Percentiles rank a stretch among this genome's conserved stretches.
Evolutionary conservation across 1,140 invertebrate genomes (phyloP).

Genomic region (Penaeus indicus): DNA sequence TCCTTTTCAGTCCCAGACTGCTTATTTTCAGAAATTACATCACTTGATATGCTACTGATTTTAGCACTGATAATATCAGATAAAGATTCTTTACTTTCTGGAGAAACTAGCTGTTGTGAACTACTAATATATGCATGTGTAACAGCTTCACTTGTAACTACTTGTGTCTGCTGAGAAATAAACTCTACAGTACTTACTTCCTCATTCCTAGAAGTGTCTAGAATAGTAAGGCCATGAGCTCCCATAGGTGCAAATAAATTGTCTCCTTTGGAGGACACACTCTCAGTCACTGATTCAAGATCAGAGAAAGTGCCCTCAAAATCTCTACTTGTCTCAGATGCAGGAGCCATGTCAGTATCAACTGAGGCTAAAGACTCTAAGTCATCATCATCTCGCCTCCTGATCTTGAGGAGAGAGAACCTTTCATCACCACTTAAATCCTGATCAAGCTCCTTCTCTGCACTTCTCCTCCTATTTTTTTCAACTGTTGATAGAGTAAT

Average conservation of each 20-base stretch:
- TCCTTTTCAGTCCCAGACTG: not conserved
- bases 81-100: conserved; percentile 1
- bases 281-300: conserved; percentile 62
- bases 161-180: conserved; percentile 21
- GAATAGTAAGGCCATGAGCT: not conserved
- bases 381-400: conserved; percentile 63
- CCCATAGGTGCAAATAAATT: conserved; percentile 29
- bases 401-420: conserved; percentile 49
- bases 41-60: not conserved
- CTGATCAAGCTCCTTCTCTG: conserved; percentile 42
- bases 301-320: conserved; percentile 64
- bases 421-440: conserved; percentile 49
- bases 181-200: conserved; percentile 35
- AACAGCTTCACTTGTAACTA: conserved; percentile 43
- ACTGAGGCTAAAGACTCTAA: conserved; percentile 63
- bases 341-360: conserved; percentile 65
- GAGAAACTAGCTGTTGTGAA: conserved; percentile 16
- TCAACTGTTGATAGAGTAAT: conserved; percentile 48
- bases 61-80: not conserved
- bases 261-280: conserved; percentile 59
- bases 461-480: conserved; percentile 35
- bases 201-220: conserved; percentile 18
- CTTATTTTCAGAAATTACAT: not conserved
- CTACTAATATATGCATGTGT: conserved; percentile 30
- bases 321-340: conserved; percentile 63